phyloP scores from a whole-genome alignment of 64 coral and sea anemone genomes.

The Montipora cactus region DNA sequence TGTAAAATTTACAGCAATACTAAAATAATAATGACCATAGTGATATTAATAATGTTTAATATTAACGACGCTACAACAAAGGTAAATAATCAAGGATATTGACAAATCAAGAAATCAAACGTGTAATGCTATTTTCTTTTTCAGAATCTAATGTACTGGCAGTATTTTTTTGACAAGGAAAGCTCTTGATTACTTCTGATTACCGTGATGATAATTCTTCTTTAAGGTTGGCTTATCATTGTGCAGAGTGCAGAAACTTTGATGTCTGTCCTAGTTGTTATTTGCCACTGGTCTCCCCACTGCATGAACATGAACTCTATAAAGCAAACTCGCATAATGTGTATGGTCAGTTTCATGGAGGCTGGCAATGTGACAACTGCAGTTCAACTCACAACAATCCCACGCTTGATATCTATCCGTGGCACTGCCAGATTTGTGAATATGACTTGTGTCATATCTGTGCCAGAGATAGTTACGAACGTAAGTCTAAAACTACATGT shows the following conservation, averaged over 20 bases:
- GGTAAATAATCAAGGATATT: no score
- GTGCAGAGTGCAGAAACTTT: conserved; percentile 61
- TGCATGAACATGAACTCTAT: conserved; percentile 77
- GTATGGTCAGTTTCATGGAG: conserved; percentile 80
- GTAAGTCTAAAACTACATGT: conserved; percentile 13
- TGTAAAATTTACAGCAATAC: no score
- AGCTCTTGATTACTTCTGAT: no score
- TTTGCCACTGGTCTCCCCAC: conserved; percentile 39
- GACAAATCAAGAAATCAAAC: no score
- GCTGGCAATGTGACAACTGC: conserved; percentile 96
- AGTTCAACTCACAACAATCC: conserved; percentile 47
- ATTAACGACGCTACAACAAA: no score
- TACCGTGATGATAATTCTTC: neutral
- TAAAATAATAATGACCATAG: no score
- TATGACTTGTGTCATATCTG: conserved; percentile 91
- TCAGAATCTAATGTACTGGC: no score
- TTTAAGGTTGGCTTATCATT: conserved; percentile 77
- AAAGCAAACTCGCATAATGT: conserved; percentile 79
- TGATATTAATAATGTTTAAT: no score
- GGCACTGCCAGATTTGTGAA: conserved; percentile 87
- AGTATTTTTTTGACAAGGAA: no score
- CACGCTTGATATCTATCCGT: conserved; percentile 68
- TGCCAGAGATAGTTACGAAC: conserved; percentile 55
- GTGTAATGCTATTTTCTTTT: no score
- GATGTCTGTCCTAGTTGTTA: conserved; percentile 84